Evolutionary conservation across 2,113 vertebrate genomes (phyloP), one percentile per base, ranked within the genome.

Genomic region (Pedetes capensis): DNA sequence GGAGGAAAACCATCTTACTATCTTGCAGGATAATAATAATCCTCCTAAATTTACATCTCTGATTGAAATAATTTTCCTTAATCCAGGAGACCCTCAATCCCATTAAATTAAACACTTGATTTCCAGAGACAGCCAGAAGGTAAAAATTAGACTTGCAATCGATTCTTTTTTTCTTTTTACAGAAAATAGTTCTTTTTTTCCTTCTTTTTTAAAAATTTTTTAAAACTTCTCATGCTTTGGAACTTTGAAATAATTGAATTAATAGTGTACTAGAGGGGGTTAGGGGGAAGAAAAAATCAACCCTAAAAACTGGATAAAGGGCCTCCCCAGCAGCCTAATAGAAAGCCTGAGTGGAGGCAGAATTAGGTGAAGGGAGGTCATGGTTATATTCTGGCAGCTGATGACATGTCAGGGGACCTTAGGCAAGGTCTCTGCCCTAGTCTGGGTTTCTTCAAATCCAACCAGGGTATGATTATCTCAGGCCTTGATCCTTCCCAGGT

Each of bases 381-480:
- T 7, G n/a, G 68, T 34, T 42, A 14, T 25, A 1, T 55, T 95
- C 42, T 83, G 69, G 39, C 68, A 74, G 66, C n/a, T 87, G 87
- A 42, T 93, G 93, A 83, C 89, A 83, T 64, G 42, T 75, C 76
- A 68, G 61, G 57, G 84, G 75, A 93, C 90, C 14, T 39, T 6
- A 37, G 89, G 75, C 78, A 86, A 68, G 75, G 84, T 95, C 91
- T 92, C 51, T 49, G 55, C 61, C 39, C 0, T 0, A 59, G 68
- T 88, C 96, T 96, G 96, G 88, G 78, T 96, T 95, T 95, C 92
- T 53, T 97, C 91, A 96, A 11, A 68, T 78, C 61, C 53, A 88
- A 23, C 74, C 51, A 85, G 75, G 74, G 51, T 64, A 13, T 76
- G 81, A 96, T 92, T 90, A 94, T 95, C 92, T 96, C 1, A 0